A percentile compares a stretch with the other conserved stretches of the same genome.
Evolutionary conservation across 2,888 invertebrate species (phyloP).

Genomic region (Coremacera marginata): DNA sequence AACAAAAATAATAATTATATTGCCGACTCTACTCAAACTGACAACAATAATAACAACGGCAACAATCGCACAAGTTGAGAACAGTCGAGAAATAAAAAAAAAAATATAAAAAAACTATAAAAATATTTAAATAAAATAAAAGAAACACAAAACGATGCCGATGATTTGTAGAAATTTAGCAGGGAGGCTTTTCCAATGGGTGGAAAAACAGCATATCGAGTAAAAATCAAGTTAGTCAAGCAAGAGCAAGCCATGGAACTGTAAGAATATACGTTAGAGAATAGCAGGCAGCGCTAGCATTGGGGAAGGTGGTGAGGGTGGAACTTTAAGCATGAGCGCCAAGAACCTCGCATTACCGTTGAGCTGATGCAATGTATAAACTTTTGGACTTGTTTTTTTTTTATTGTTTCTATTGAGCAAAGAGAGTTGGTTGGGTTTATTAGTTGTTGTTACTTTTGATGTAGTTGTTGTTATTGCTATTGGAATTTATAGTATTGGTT

Average conservation of each 20-base stretch:
- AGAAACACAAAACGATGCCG: neutral
- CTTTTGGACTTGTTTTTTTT: neutral
- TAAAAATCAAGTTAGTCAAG: no score
- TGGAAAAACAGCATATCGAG: no score
- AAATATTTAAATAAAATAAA: neutral
- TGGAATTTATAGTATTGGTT: no score
- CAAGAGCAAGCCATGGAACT: neutral
- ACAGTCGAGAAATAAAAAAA: neutral
- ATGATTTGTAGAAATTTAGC: neutral
- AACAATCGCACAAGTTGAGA: neutral
- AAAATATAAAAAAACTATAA: neutral
- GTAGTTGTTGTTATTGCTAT: no score
- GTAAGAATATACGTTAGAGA: neutral
- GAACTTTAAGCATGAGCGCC: neutral
- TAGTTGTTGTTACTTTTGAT: neutral
- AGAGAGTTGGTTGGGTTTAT: neutral
- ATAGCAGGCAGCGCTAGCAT: neutral
- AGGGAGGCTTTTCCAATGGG: no score
- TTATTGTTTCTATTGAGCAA: neutral
- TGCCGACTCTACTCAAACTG: no score
- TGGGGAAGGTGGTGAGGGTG: neutral
- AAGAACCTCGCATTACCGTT: no score
- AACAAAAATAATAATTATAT: no score
- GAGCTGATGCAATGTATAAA: no score
- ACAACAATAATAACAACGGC: no score